Percentiles rank a stretch among this genome's conserved stretches.
These are phyloP conservation scores for Epistrophe eligans DNA, from an alignment of 2,888 invertebrate genomes.

Conservation along the genomic window DNA sequence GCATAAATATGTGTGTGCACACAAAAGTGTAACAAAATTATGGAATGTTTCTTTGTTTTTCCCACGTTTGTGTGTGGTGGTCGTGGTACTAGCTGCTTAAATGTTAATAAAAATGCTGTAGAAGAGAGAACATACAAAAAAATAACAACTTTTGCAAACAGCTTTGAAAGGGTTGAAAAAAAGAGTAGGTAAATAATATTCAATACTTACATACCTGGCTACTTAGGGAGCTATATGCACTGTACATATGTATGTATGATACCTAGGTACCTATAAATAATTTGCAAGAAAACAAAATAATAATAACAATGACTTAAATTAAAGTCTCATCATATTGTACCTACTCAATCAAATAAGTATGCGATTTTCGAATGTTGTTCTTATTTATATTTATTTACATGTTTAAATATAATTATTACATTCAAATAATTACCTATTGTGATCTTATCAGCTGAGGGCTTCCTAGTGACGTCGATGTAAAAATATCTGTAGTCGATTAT, in stretches of 20 bases:
- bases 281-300: conserved; percentile 41
- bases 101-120: not conserved
- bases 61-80: conserved; percentile 3
- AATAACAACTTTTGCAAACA: not conserved
- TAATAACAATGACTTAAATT: no score
- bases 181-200: not conserved
- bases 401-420: no score
- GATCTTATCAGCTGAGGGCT: no score
- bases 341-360: no score
- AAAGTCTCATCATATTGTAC: no score
- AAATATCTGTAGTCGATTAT: no score
- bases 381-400: no score
- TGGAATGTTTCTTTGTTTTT: conserved; percentile 67
- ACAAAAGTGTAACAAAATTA: conserved; percentile 50
- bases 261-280: not conserved
- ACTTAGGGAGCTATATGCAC: no score
- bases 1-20: conserved; percentile 1
- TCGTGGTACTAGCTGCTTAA: not conserved
- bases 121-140: not conserved
- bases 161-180: not conserved
- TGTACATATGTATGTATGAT: no score
- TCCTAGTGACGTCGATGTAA: no score
- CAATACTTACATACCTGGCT: not conserved
- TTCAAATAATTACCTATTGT: no score
- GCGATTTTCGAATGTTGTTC: no score